Evolutionary conservation across 2,113 vertebrate genomes (phyloP), one percentile per base, ranked within the genome.

Genomic region (Abramis brama): DNA sequence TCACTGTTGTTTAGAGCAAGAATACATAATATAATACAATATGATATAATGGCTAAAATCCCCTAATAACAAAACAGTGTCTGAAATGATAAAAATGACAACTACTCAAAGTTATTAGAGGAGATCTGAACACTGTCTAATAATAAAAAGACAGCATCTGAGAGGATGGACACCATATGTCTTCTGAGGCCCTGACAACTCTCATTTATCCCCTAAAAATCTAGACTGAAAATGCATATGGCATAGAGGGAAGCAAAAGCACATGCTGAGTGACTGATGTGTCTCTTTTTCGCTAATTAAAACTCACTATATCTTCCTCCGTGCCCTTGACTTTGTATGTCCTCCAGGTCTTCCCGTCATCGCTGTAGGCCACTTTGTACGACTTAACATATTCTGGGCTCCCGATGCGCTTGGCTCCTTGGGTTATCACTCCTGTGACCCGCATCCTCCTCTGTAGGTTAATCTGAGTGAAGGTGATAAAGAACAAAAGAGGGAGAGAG

Each of bases 351-450:
- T 99, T 99, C 57, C 98, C 97, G 70, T 99, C 97, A 85, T 97
- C 96, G 75, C 98, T 99, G 88, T 97, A 97, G 59, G 98, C 98
- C 88, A 99, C 97, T 96, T 99, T 99, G 92, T 99, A 99, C 36
- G 98, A 99, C 95, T 99, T 99, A 84, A 99, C 95, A 5, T 99
- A 99, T 93, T 99, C 98, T 30, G 97, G 97, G 86, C 98, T 99
- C 90, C 98, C 98, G 89, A 99, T 98, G 87, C 98, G 96, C 93
- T 99, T 99, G 89, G 98, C 98, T 90, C 98, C 98, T 93, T 99
- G 98, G 83, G 98, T 99, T 94, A 99, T 99, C 86, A 99, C 95
- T 86, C 98, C 98, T 12, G 98, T 99, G 86, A 99, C 96, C 94
- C 98, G 92, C 98, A 99, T 99, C 93, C 96, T 97, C 93, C 96